Base-by-base conservation (phyloP, 1,140 invertebrate genomes). In the Cyrtorhinus lividipennis region DNA sequence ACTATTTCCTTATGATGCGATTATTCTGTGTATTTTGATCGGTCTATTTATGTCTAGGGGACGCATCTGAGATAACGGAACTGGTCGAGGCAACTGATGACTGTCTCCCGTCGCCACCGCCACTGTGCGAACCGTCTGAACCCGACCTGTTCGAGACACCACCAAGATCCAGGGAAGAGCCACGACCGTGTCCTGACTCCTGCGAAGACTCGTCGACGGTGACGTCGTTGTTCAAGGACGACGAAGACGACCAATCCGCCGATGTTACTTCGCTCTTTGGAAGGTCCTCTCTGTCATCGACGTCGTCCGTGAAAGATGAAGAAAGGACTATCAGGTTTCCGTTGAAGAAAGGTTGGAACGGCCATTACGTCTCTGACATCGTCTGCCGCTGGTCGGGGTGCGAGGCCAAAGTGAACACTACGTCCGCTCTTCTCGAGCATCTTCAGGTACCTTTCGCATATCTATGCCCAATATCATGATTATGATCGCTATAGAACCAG, bases 311-410 rank as follows among this genome's bases (percentile, higher is more conserved):
- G 10, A 12, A 53, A 20, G 48, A 25, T 3, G 56, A 58, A 58
- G 56, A 58, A 58, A 18, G 8, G 2, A 12, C 22, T 58, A 23
- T 58, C 22, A 77, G 87, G 65, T 89, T 90, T 69, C 86, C 87
- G 0, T 82, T 80, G 69, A 73, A 65, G 71, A 73, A 13, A 72
- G 74, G 1, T 73, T 77, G 63, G 70, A 74, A 53, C 72, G 68
- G 62, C 68, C 73, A 0, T 72, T 59, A 61, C 13, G 70, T 75
- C 15, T 78, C 79, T 26, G 79, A 77, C 63, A 78, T 79, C 8
- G 72, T 82, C 44, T 94, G 92, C 70, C 80, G 84, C 63, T 95
- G 92, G 92, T 81, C 86, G 68, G 85, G 89, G 67, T 95, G 92
- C 76, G 82, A 82, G 66, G 78, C 79, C 67, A 81, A 80, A 69